phyloP scores from a whole-genome alignment of 2,888 invertebrate genomes.

The Agriopis aurantiaria region DNA sequence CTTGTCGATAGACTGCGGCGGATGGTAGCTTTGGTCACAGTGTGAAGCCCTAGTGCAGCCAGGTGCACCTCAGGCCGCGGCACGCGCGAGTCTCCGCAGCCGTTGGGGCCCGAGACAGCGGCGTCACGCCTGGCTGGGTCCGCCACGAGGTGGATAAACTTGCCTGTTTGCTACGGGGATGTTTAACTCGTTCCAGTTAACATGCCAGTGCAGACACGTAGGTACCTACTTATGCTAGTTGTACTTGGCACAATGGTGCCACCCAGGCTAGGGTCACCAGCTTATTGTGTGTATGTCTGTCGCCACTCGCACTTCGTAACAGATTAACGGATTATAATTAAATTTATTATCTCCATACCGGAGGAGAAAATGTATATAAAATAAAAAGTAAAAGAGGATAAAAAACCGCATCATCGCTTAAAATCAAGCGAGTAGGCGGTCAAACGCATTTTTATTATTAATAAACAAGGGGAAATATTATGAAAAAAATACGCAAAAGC shows the following conservation, averaged over 20 bases:
- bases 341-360: too few species aligned
- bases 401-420: too few species aligned
- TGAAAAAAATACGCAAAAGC: too few species aligned
- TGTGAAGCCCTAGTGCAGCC: slow-evolving; percentile 31
- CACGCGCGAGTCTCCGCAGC: slow-evolving; percentile 70
- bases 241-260: background rate
- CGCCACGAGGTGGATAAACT: slow-evolving; percentile 75
- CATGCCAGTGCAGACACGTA: slow-evolving; percentile 23
- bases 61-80: slow-evolving; percentile 59
- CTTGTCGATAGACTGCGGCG: background rate
- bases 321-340: too few species aligned
- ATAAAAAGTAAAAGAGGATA: too few species aligned
- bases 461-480: too few species aligned
- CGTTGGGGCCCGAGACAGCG: slow-evolving; percentile 43
- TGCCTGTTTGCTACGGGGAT: slow-evolving; percentile 39
- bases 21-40: background rate
- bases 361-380: too few species aligned
- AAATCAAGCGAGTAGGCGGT: too few species aligned
- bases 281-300: background rate
- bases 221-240: background rate
- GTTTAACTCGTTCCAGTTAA: slow-evolving; percentile 49
- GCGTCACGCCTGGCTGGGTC: slow-evolving; percentile 65
- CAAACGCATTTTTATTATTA: too few species aligned
- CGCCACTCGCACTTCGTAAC: too few species aligned
- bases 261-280: background rate